A percentile compares a stretch with the other conserved stretches of the same genome.
Conservation (phyloP, 2,797 vertebrate genomes). For the Tapera naevia region DNA sequence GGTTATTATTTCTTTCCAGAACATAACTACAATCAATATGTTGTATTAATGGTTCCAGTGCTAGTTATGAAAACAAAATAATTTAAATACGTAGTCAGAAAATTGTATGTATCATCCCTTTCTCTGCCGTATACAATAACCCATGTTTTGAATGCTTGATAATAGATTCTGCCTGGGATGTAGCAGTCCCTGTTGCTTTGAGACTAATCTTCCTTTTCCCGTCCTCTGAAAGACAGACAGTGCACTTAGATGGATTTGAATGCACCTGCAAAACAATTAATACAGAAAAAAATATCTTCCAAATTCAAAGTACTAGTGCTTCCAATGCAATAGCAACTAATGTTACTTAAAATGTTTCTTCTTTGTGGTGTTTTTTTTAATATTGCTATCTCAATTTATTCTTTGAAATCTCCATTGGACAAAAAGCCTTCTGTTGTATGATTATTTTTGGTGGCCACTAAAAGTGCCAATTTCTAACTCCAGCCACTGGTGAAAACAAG, state of each 20-base stretch:
- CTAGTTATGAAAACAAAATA: background rate
- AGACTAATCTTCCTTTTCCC: background rate
- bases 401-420: background rate
- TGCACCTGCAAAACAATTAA: background rate
- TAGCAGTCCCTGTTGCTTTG: background rate
- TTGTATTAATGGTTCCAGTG: background rate
- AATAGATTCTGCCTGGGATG: background rate
- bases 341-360: background rate
- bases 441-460: background rate
- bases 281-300: background rate
- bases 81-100: background rate
- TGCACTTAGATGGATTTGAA: background rate
- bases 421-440: background rate
- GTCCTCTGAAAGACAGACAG: background rate
- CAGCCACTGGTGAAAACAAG: background rate
- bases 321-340: background rate
- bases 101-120: background rate
- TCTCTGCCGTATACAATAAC: background rate
- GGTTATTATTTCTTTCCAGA: background rate
- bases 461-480: background rate
- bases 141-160: background rate
- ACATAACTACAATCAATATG: background rate
- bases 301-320: background rate
- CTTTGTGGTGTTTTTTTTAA: background rate
- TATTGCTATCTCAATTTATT: background rate